Percentiles rank a stretch among this genome's conserved stretches.
Conservation (phyloP, 2,888 invertebrate genomes). For the Selenia dentaria region DNA sequence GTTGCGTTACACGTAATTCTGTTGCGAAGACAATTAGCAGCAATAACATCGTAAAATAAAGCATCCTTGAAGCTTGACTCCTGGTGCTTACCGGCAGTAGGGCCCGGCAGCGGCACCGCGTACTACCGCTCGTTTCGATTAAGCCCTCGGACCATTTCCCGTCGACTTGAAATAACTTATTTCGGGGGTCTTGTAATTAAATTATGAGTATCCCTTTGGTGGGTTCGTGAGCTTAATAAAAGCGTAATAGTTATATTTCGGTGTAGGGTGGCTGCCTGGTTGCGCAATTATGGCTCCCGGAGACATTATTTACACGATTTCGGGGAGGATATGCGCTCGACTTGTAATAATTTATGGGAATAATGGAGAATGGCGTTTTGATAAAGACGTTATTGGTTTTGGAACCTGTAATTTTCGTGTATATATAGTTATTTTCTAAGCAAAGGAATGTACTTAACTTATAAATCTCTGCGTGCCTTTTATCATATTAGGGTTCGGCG, state of each 20-base stretch:
- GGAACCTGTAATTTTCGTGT: too few relatives aligned
- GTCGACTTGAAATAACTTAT: constrained; percentile 61
- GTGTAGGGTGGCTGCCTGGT: constrained; percentile 60
- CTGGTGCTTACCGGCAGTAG: neutral
- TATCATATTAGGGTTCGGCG: too few relatives aligned
- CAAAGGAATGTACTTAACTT: too few relatives aligned
- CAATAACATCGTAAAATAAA: constrained; percentile 28
- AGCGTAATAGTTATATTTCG: constrained; percentile 78
- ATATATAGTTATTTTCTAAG: too few relatives aligned
- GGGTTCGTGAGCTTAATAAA: constrained; percentile 77
- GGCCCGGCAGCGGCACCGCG: neutral
- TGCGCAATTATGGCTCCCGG: constrained; percentile 41
- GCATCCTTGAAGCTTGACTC: constrained; percentile 35
- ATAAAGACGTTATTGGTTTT: constrained; percentile 5
- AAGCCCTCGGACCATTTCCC: constrained; percentile 50
- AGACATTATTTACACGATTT: constrained; percentile 48
- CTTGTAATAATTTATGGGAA: constrained; percentile 9
- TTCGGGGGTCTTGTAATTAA: constrained; percentile 72
- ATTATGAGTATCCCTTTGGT: constrained; percentile 78
- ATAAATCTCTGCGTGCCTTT: too few relatives aligned
- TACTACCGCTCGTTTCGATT: constrained; percentile 43
- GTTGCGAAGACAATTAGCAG: constrained; percentile 27
- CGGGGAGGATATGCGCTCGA: constrained; percentile 30
- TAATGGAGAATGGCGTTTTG: constrained; percentile 6
- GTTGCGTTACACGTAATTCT: constrained; percentile 2